Evolutionary conservation across 2,888 invertebrate species (phyloP).

Genomic region (Rotaria magnacalcarata): DNA sequence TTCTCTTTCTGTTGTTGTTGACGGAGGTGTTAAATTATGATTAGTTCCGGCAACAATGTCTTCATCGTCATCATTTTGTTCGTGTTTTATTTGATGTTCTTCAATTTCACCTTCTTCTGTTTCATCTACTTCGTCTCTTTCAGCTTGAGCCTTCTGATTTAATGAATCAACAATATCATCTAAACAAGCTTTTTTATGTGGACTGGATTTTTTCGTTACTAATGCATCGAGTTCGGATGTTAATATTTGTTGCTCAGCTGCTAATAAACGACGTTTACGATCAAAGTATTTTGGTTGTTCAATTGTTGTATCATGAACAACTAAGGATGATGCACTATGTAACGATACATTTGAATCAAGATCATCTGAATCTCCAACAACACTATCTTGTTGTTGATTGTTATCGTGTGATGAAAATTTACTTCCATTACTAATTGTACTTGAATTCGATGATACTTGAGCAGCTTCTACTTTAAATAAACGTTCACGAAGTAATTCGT

Average conservation of each 20-base stretch:
- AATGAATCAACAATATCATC: conserved; percentile 38
- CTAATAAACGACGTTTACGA: conserved; percentile 20
- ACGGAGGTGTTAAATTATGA: not conserved
- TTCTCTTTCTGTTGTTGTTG: not conserved
- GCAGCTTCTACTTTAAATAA: not conserved
- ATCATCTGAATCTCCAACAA: not conserved
- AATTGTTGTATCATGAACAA: not conserved
- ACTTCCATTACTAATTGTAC: conserved; percentile 5
- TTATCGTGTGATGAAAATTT: not conserved
- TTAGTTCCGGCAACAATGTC: not conserved
- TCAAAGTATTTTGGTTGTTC: conserved; percentile 5
- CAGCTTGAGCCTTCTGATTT: not conserved
- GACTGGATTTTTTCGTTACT: not conserved
- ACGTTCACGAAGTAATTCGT: conserved; percentile 5
- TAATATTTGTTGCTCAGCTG: not conserved
- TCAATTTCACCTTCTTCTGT: not conserved
- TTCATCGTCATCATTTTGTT: not conserved
- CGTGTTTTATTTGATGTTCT: not conserved
- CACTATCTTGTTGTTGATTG: not conserved
- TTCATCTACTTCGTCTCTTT: conserved; percentile 6
- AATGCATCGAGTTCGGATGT: not conserved
- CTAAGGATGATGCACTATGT: not conserved
- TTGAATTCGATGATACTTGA: conserved; percentile 7
- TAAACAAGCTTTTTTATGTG: conserved; percentile 20
- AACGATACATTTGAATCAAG: not conserved